Evolutionary conservation across 2,888 invertebrate genomes (phyloP), one percentile per base, ranked within the genome.

Genomic region (Augochlorella aurata): DNA sequence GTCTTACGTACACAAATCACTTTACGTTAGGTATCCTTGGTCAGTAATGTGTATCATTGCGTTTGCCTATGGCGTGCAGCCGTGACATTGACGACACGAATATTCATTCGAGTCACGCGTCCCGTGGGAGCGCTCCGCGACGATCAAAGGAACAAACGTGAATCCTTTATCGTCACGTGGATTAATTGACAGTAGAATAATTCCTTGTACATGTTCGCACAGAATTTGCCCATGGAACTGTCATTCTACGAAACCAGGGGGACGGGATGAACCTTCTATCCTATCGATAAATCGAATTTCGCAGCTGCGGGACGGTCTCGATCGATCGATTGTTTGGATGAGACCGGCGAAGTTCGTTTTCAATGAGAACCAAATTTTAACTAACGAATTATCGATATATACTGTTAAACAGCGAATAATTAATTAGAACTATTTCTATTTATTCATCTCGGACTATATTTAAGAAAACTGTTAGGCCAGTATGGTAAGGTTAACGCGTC

Each of bases 131-230:
- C 21, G 50, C 52, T 47, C 69, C 16, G 21, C 21, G 50, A 74
- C 69, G 58, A 38, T 71, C 8, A 66, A 52, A 52, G 65, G 61
- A 66, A 16, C 61, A 72, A 73, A 49, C 61, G 61, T 50, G 12
- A 58, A 71, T 80, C 50, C 49, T 76, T 54, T 21, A 73, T 65
- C 72, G 65, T 84, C 84, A 84, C 83, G 83, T 83, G 84, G 80
- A 77, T 75, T 75, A 75, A 80, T 73, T 83, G 77, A 84, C 73
- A 77, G 75, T 61, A 49, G 24, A 73, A 47, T 45, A 63, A 76
- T 61, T 52, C 44, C n/a, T 75, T 45, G 45, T 45, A 45, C 67
- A 70, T 79, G 67, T 45, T 73, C 14, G 14, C 44, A 58, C 49
- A 45, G 52, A 70, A 49, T 74, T 76, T 63, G 63, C 24, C 52